These are phyloP conservation scores for Rhyzopertha dominica DNA, from an alignment of 1,140 invertebrate species.

Conservation along the genomic window DNA sequence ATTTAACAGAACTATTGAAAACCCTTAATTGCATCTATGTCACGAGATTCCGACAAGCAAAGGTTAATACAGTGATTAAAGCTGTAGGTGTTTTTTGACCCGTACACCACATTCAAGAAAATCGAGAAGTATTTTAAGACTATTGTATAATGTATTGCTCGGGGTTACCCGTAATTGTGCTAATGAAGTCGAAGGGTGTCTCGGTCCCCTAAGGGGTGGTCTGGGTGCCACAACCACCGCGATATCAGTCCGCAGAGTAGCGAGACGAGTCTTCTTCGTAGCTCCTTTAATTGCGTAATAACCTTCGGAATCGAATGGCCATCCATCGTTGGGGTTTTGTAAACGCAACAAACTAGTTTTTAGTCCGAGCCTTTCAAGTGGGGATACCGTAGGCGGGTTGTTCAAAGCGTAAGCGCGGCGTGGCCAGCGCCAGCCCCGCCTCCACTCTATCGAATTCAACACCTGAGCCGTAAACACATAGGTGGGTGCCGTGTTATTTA, in stretches of 20 bases:
- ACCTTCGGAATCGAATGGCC: too few species aligned
- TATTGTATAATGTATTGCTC: neutral
- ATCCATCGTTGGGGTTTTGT: conserved; percentile 17
- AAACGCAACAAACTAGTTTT: conserved; percentile 17
- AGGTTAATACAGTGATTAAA: too few species aligned
- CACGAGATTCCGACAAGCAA: too few species aligned
- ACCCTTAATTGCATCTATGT: too few species aligned
- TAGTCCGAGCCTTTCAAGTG: conserved; percentile 14
- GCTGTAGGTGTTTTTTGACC: too few species aligned
- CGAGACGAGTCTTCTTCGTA: conserved; percentile 4
- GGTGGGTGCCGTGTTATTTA: conserved; percentile 14
- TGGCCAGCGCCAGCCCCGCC: conserved; percentile 18
- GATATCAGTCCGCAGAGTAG: neutral
- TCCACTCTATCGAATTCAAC: conserved; percentile 20
- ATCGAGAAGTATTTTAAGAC: too few species aligned
- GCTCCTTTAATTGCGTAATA: conserved; percentile 13
- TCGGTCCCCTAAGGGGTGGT: neutral
- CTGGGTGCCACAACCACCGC: neutral
- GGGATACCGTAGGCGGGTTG: conserved; percentile 17
- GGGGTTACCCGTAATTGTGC: neutral
- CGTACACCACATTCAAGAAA: too few species aligned
- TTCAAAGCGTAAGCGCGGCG: conserved; percentile 13
- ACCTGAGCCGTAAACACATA: conserved; percentile 17
- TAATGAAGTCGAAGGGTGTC: neutral
- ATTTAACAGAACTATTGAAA: too few species aligned